A percentile compares a stretch with the other conserved stretches of the same genome.
These are phyloP conservation scores for Conchocele bisecta DNA, from an alignment of 2,888 invertebrate genomes.

Conservation along the genomic window DNA sequence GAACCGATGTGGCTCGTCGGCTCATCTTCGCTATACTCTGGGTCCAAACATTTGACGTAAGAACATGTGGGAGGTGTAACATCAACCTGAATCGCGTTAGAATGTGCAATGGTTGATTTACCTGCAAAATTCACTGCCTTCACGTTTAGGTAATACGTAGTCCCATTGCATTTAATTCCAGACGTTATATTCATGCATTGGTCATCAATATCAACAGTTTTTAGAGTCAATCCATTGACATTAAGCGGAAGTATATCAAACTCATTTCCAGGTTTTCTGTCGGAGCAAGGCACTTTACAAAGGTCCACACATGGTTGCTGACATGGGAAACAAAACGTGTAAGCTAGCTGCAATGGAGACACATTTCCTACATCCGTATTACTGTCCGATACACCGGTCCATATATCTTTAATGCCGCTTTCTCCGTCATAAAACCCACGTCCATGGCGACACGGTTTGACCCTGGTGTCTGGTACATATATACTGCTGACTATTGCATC, in stretches of 20 bases:
- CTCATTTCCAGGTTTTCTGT: conserved; percentile 18
- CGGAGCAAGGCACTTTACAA: conserved; percentile 44
- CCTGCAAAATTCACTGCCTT: conserved; percentile 64
- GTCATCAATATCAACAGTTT: background rate
- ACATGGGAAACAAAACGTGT: conserved; percentile 58
- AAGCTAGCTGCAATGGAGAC: conserved; percentile 29
- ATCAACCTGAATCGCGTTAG: conserved; percentile 64
- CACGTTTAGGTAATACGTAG: conserved; percentile 63
- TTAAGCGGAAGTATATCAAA: conserved; percentile 45
- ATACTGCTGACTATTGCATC: conserved; percentile 42
- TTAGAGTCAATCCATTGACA: conserved; percentile 9
- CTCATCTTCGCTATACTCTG: conserved; percentile 61
- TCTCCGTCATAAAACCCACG: conserved; percentile 61
- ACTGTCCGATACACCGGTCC: conserved; percentile 60
- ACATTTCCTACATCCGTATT: conserved; percentile 46
- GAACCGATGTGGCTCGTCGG: conserved; percentile 60
- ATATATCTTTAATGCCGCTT: conserved; percentile 64
- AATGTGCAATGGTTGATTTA: conserved; percentile 45
- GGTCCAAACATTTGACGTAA: conserved; percentile 65
- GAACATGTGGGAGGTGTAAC: conserved; percentile 58
- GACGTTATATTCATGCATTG: conserved; percentile 24
- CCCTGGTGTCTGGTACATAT: conserved; percentile 41
- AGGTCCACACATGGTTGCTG: conserved; percentile 40
- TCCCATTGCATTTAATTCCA: conserved; percentile 25
- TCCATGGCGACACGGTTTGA: conserved; percentile 58